These are phyloP conservation scores for Columbina picui DNA, from an alignment of 2,113 vertebrate genomes.

Conservation along the genomic window DNA sequence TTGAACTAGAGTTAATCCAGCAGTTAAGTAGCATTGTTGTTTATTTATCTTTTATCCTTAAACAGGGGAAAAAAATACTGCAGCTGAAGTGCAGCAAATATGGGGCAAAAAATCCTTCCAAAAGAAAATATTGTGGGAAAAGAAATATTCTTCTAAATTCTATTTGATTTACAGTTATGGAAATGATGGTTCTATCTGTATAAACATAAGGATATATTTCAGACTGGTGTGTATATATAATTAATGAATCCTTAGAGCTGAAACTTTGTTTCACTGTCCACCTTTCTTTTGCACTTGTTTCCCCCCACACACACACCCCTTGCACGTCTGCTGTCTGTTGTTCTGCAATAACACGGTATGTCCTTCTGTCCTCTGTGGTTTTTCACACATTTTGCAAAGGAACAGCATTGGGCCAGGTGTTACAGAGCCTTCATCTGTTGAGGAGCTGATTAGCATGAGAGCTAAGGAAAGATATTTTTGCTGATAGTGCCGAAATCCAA, in stretches of 20 bases:
- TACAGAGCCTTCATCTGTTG: background rate
- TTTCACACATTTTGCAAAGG: background rate
- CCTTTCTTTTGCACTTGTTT: background rate
- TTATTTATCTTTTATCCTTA: background rate
- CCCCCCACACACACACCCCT: rapidly evolving
- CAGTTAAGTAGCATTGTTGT: background rate
- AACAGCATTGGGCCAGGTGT: background rate
- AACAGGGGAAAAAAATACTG: background rate
- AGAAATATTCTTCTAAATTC: background rate
- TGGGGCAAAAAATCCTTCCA: background rate
- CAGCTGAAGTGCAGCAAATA: background rate
- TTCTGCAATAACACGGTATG: background rate
- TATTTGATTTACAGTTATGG: background rate
- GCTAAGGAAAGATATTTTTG: background rate
- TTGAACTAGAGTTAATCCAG: background rate
- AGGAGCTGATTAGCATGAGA: background rate
- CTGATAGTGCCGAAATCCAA: background rate
- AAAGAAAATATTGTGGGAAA: background rate
- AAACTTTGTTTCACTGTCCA: background rate
- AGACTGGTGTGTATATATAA: background rate
- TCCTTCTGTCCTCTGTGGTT: background rate
- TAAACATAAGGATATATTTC: background rate
- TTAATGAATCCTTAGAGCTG: background rate
- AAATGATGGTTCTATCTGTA: background rate
- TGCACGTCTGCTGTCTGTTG: background rate